Base-by-base conservation (phyloP, 2,888 invertebrate genomes). In the Eulithis testata region DNA sequence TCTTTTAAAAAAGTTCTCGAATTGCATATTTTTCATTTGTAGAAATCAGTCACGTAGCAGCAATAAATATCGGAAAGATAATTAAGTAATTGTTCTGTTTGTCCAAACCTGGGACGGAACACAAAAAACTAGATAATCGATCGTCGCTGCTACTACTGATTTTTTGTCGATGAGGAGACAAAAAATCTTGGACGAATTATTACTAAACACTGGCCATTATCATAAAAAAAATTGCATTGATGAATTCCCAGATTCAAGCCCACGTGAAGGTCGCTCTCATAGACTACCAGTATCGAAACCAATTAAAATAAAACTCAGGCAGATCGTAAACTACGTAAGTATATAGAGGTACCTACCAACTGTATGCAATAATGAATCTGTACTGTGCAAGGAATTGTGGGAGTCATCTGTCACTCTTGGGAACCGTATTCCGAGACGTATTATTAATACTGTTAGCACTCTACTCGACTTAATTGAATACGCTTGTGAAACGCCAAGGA, bases 381-480 rank as follows among this genome's bases (percentile, higher is more conserved):
- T 77, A 76, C 76, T 76, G 78, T 78, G 73, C 73, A 77, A 72
- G 76, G 72, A 73, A 75, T 76, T 70, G 75, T 76, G 65, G 55
- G 65, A 79, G 72, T 74, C 78, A 79, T 81, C 75, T 70, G 76
- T 82, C 83, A 82, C 76, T 77, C 72, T 69, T 63, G 65, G 63
- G 68, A 70, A 57, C 66, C 68, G 73, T 80, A 80, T 81, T 77
- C 67, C 71, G 72, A 73, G 73, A 77, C 76, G 76, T 76, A 77
- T 68, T 73, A 70, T 78, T 79, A 84, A 84, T 80, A 75, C 73
- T 74, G 79, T 82, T 82, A 83, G 53, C 52, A 73, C 76, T 74
- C 74, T 78, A 77, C 76, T 77, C 69, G 71, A 73, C 73, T 76
- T 84, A 85, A 84, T 84, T 83, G 83, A 81, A 85, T 81, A 81